phyloP scores from a whole-genome alignment of 2,113 vertebrate genomes.

The Rhabdomys dilectus region DNA sequence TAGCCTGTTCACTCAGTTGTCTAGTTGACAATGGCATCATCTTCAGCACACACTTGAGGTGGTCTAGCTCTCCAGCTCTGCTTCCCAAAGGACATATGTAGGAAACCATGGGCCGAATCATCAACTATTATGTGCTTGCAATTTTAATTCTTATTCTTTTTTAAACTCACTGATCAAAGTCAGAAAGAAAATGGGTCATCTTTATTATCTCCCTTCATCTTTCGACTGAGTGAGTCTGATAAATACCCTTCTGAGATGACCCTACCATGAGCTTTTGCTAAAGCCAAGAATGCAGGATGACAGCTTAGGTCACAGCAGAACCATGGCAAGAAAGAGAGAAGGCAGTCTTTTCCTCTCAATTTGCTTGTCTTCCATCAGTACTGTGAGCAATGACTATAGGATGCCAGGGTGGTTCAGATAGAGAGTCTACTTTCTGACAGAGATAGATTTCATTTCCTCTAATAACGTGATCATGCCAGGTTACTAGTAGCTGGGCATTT shows the following conservation, averaged over 20 bases:
- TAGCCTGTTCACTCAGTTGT: background rate
- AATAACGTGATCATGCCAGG: background rate
- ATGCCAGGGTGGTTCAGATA: background rate
- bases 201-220: background rate
- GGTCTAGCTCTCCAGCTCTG: background rate
- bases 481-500: background rate
- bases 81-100: background rate
- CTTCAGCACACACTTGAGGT: background rate
- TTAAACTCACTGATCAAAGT: background rate
- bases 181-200: background rate
- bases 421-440: background rate
- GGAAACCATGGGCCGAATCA: background rate
- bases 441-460: background rate
- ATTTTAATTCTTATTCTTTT: conserved; percentile 25
- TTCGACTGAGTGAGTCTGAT: background rate
- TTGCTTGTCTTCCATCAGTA: background rate
- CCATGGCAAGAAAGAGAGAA: background rate
- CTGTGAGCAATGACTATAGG: background rate
- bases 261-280: background rate
- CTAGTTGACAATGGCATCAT: background rate
- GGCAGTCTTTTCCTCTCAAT: background rate
- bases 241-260: background rate
- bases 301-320: background rate
- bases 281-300: background rate
- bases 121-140: background rate